Conservation (phyloP, 1,140 invertebrate genomes). For the Ctenoplectra terminalis region DNA sequence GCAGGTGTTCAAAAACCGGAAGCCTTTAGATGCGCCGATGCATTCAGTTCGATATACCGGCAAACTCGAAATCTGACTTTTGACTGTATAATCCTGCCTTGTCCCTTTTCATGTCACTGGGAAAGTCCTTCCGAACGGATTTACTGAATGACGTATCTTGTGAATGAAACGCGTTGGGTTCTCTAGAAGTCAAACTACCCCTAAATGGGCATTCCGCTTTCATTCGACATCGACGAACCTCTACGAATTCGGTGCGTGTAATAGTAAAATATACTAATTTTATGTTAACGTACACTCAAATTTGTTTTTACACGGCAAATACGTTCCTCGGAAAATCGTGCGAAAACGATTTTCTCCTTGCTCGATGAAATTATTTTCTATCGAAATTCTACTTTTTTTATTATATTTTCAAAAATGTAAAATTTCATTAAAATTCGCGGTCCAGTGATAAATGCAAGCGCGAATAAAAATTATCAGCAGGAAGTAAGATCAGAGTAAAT, state of each 20-base stretch:
- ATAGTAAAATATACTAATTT: too few species aligned
- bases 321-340: too few species aligned
- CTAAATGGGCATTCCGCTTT: not conserved
- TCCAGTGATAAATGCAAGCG: too few species aligned
- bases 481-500: too few species aligned
- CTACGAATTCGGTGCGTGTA: not conserved
- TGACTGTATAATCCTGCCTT: slow-evolving; percentile 80
- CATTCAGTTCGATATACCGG: slow-evolving; percentile 79
- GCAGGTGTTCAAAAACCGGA: slow-evolving; percentile 82
- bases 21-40: slow-evolving; percentile 78
- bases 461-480: too few species aligned
- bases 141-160: slow-evolving; percentile 22
- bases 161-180: slow-evolving; percentile 12
- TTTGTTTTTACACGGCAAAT: too few species aligned
- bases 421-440: too few species aligned
- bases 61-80: slow-evolving; percentile 83
- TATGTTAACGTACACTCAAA: not conserved
- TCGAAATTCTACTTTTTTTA: too few species aligned
- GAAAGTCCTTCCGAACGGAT: slow-evolving; percentile 66
- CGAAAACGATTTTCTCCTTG: too few species aligned
- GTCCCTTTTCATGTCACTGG: slow-evolving; percentile 74
- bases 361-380: too few species aligned
- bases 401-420: too few species aligned
- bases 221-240: not conserved
- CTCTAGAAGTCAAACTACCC: not conserved